phyloP scores from a whole-genome alignment of 2,888 invertebrate genomes.

The Noctuana brunneofusca region DNA sequence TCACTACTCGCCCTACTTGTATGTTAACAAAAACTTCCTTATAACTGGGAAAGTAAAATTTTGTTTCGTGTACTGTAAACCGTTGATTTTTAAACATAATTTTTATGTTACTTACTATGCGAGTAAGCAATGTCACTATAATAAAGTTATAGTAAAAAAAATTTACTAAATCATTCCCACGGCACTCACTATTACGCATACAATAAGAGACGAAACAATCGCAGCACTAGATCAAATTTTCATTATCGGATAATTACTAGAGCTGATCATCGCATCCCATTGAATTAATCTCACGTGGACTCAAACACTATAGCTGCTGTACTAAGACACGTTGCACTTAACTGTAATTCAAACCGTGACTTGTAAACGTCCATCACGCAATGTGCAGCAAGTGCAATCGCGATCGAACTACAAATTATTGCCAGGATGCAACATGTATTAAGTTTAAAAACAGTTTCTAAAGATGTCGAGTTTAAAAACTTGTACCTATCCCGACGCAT shows the following conservation, averaged over 20 bases:
- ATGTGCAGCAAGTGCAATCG: constrained; percentile 1
- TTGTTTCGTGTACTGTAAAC: no score
- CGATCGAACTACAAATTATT: constrained; percentile 25
- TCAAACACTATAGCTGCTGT: constrained; percentile 1
- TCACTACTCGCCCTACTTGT: neutral
- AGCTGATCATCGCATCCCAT: constrained; percentile 20
- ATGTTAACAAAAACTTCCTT: no score
- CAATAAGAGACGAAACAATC: constrained; percentile 19
- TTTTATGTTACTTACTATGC: no score
- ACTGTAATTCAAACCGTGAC: constrained; percentile 13
- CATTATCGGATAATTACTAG: constrained; percentile 22
- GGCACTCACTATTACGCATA: constrained; percentile 1
- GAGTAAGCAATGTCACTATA: no score
- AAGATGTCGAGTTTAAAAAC: neutral
- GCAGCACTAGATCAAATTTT: constrained; percentile 17
- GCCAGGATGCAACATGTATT: constrained; percentile 13
- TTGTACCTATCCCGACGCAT: neutral
- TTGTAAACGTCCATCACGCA: constrained; percentile 16
- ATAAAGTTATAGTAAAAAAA: neutral
- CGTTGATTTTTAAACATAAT: no score
- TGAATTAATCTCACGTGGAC: constrained; percentile 37
- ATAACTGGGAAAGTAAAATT: no score
- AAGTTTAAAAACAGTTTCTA: constrained; percentile 18
- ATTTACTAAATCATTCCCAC: constrained; percentile 16
- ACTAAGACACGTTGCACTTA: constrained; percentile 16